A percentile compares a stretch with the other conserved stretches of the same genome.
These are phyloP conservation scores for Podarcis siculus DNA, from an alignment of 2,797 vertebrate species.

Conservation along the genomic window DNA sequence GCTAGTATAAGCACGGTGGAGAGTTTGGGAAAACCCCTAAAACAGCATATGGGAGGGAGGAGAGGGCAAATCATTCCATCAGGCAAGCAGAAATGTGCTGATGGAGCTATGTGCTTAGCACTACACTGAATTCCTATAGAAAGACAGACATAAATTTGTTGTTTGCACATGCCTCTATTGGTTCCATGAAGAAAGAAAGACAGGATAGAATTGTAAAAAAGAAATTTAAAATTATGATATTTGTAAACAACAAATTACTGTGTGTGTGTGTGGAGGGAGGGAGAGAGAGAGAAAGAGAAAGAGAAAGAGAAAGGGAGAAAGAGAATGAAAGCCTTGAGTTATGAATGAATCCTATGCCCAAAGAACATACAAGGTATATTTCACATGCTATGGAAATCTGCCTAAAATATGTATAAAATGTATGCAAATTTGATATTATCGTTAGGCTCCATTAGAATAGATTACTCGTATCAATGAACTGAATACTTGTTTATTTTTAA, in stretches of 20 bases:
- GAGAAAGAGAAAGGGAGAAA: too few relatives aligned
- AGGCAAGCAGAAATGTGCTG: too few relatives aligned
- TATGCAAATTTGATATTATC: slow-evolving; percentile 20
- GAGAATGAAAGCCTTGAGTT: background rate
- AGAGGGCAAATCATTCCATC: too few relatives aligned
- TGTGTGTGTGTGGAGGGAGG: too few relatives aligned
- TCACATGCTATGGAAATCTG: background rate
- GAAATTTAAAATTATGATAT: background rate
- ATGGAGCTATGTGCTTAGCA: too few relatives aligned
- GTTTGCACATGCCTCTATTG: background rate
- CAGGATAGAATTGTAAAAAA: background rate
- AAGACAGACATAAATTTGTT: background rate
- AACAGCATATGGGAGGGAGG: too few relatives aligned
- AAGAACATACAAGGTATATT: background rate
- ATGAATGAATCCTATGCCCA: background rate
- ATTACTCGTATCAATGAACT: slow-evolving; percentile 57
- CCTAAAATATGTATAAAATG: slow-evolving; percentile 32
- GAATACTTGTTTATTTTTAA: slow-evolving; percentile 5
- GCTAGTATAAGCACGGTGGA: too few relatives aligned
- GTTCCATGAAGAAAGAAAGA: background rate
- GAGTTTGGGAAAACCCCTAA: too few relatives aligned
- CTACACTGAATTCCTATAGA: too few relatives aligned
- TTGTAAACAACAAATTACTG: background rate
- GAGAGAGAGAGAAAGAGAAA: too few relatives aligned
- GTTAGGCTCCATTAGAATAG: slow-evolving; percentile 26